Conservation (phyloP, 1,140 invertebrate species). For the Camponotus pennsylvanicus region DNA sequence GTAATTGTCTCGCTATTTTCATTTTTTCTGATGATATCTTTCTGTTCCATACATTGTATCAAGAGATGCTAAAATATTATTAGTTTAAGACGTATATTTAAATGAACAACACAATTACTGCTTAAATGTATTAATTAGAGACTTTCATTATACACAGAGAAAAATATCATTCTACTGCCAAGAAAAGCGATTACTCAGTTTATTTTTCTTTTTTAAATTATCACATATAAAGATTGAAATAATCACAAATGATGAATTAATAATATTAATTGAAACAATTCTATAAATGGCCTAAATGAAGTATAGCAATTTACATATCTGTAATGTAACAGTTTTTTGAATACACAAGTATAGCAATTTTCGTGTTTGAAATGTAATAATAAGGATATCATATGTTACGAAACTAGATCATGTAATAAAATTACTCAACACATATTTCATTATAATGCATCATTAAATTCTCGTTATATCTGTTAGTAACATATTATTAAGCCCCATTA, state of each 20-base stretch:
- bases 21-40: not conserved
- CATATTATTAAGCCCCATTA: not conserved
- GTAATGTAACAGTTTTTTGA: not conserved
- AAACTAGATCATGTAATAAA: no score
- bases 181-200: no score
- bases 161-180: no score
- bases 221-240: constrained; percentile 21
- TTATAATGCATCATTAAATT: not conserved
- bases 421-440: no score
- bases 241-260: not conserved
- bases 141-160: not conserved
- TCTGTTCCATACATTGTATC: not conserved
- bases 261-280: not conserved
- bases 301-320: not conserved
- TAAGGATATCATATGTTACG: not conserved
- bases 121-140: constrained; percentile 23
- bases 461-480: not conserved
- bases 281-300: not conserved
- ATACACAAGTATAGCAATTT: not conserved
- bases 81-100: constrained; percentile 27
- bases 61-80: not conserved
- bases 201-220: not conserved
- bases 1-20: not conserved
- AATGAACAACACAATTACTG: constrained; percentile 38
- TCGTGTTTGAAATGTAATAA: not conserved